Base-by-base conservation (phyloP, 2,113 vertebrate genomes). In the Nettapus auritus region DNA sequence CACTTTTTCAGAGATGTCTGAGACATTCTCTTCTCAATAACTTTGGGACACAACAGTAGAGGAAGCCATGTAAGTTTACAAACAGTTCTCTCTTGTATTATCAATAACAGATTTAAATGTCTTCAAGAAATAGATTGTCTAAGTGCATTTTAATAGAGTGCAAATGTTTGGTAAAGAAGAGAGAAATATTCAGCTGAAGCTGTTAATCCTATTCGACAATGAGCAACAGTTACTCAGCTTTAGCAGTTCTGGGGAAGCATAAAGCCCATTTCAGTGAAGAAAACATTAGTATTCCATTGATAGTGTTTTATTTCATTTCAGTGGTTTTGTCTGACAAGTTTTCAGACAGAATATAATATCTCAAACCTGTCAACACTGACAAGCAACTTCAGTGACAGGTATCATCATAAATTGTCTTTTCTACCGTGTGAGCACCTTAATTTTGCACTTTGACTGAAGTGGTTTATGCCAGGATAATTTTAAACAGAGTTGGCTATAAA, bases 351-450 rank as follows among this genome's bases (percentile, higher is more conserved):
- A 68, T 50, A 44, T 28, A 36, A 26, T 40, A 21, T 82, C 48
- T 89, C 52, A 96, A 40, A 80, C n/a, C 63, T 93, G 71, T 70
- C 91, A 95, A 57, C 46, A 33, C 55, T 60, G 67, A 86, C 85
- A 94, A 82, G 68, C 29, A 86, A 67, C 38, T 91, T 25, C 42
- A 64, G 11, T 83, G 85, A 78, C 79, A 93, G 42, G 22, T 88
- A 70, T 86, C n/a, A 77, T 66, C 71, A 91, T 77, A 89, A 87
- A 80, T 38, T 63, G 53, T 82, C 46, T 89, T 89, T 76, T 79
- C 34, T 75, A 20, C 40, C 82, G 23, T 42, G 48, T 42, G 25
- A 85, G 31, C 12, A 11, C 17, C 57, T 80, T 89, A 42, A 88
- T 91, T 95, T 80, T 46, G 85, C 52, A 42, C 55, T 86, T 69